Evolutionary conservation across 2,888 invertebrate species (phyloP).

Genomic region (Trachelus troglodyta): DNA sequence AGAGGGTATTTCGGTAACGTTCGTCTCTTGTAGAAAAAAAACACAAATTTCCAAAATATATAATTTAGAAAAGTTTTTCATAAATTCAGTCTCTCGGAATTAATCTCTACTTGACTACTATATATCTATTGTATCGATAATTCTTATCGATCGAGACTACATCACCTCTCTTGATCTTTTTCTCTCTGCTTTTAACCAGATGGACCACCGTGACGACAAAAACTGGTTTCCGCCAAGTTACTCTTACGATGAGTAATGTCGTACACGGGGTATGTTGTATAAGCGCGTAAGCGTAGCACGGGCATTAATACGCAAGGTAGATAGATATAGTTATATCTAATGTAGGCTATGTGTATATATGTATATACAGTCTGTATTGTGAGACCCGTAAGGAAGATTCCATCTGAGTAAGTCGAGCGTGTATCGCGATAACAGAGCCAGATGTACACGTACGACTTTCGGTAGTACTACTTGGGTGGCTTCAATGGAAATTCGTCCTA

Average conservation of each 20-base stretch:
- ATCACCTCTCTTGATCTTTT: no score
- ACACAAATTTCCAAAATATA: no score
- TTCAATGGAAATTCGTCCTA: conserved; percentile 1
- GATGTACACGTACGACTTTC: background rate
- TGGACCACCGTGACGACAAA: background rate
- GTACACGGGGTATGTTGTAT: background rate
- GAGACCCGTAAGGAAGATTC: background rate
- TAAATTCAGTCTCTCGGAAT: no score
- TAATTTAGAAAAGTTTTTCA: no score
- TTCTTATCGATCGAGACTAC: no score
- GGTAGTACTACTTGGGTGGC: conserved; percentile 8
- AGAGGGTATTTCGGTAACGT: no score
- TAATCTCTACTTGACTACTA: no score
- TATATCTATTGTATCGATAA: no score
- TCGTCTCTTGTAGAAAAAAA: no score
- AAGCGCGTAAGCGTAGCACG: conserved; percentile 27
- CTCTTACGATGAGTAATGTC: conserved; percentile 4
- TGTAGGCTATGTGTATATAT: background rate
- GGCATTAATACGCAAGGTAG: conserved; percentile 35
- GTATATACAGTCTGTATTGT: background rate
- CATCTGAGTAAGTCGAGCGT: conserved; percentile 3
- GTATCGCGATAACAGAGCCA: conserved; percentile 3
- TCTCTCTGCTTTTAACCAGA: no score
- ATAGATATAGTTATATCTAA: conserved; percentile 23
- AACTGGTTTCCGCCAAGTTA: background rate